These are phyloP conservation scores for Tapirus terrestris DNA, from an alignment of 2,113 vertebrate genomes.

Conservation along the genomic window DNA sequence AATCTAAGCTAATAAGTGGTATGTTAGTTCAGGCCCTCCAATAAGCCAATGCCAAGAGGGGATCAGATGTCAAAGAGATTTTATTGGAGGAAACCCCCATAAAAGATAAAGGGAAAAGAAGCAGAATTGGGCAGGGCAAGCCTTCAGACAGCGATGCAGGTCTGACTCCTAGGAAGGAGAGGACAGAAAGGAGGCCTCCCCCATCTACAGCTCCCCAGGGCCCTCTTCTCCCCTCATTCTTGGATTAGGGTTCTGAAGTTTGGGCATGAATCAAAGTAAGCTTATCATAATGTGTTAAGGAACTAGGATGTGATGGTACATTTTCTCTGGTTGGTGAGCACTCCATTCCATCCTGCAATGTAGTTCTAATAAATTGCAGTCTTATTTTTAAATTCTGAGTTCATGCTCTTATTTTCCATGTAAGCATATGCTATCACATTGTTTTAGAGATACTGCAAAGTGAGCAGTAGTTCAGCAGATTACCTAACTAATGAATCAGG, in stretches of 20 bases:
- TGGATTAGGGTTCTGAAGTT: neutral
- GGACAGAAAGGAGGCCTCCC: neutral
- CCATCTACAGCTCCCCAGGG: neutral
- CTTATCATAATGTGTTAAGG: neutral
- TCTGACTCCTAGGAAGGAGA: neutral
- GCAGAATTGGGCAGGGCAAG: neutral
- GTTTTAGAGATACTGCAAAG: neutral
- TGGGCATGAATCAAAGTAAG: neutral
- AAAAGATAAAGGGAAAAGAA: neutral
- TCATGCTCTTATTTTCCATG: neutral
- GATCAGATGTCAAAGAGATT: neutral
- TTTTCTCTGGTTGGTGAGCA: neutral
- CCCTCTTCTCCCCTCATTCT: neutral
- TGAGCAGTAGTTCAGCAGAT: neutral
- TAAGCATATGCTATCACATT: neutral
- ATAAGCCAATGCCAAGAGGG: neutral
- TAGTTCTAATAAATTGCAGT: neutral
- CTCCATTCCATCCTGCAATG: neutral
- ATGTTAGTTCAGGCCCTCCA: neutral
- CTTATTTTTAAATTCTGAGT: conserved; percentile 31
- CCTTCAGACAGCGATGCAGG: neutral
- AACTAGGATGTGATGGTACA: neutral
- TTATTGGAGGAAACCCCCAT: neutral
- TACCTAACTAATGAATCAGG: neutral
- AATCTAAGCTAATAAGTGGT: neutral